A percentile compares a stretch with the other conserved stretches of the same genome.
phyloP scores from a whole-genome alignment of 1,140 invertebrate genomes.

The Listronotus oregonensis region DNA sequence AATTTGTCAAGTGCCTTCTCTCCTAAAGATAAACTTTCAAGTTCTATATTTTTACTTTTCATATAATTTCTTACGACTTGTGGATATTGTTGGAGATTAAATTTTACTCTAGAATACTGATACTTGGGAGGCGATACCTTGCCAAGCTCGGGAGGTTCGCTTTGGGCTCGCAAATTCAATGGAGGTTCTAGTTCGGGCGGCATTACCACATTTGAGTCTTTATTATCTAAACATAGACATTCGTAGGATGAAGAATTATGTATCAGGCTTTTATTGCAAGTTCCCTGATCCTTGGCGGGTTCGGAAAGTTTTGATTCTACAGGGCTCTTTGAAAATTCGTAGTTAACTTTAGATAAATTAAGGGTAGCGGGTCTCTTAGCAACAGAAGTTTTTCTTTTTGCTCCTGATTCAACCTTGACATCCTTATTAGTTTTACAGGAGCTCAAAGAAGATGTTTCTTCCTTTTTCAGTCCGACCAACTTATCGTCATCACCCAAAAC shows the following conservation, averaged over 20 bases:
- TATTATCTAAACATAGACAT: slow-evolving; percentile 26
- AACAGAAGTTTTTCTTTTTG: slow-evolving; percentile 28
- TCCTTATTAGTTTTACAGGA: slow-evolving; percentile 10
- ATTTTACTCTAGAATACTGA: slow-evolving; percentile 71
- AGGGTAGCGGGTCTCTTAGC: slow-evolving; percentile 29
- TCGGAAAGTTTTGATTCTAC: slow-evolving; percentile 4
- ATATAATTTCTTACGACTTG: slow-evolving; percentile 72
- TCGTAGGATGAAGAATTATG: slow-evolving; percentile 45
- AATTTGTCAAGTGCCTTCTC: slow-evolving; percentile 55
- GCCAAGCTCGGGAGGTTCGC: slow-evolving; percentile 46
- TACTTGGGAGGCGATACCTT: slow-evolving; percentile 55
- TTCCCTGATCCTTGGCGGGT: slow-evolving; percentile 31
- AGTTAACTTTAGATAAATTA: slow-evolving; percentile 13
- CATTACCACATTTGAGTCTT: slow-evolving; percentile 16
- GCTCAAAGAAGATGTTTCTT: neutral
- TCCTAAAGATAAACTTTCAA: slow-evolving; percentile 66
- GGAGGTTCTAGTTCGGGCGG: slow-evolving; percentile 16
- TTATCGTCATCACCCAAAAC: slow-evolving; percentile 77
- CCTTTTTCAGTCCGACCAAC: slow-evolving; percentile 62
- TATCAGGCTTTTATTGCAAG: slow-evolving; percentile 42
- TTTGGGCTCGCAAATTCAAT: slow-evolving; percentile 43
- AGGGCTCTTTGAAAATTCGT: slow-evolving; percentile 23
- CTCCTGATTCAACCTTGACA: slow-evolving; percentile 9
- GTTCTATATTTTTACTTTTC: slow-evolving; percentile 71
- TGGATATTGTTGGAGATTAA: slow-evolving; percentile 71